Percentiles rank a stretch among this genome's conserved stretches.
These are phyloP conservation scores for Galago senegalensis DNA, from an alignment of 2,797 vertebrate genomes.

Conservation along the genomic window DNA sequence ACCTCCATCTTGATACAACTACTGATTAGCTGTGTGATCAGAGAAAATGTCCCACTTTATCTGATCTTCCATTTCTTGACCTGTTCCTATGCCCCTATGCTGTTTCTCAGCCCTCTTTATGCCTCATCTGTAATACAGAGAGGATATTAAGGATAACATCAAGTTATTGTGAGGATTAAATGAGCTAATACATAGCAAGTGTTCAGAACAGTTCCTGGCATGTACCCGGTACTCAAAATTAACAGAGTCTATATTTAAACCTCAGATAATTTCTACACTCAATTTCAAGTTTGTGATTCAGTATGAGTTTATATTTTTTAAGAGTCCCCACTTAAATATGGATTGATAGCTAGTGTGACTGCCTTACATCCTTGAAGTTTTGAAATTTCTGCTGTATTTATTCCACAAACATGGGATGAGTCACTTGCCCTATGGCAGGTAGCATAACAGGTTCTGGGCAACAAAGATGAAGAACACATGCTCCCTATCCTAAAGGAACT, in stretches of 20 bases:
- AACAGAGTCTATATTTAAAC: not conserved
- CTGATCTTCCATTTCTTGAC: not conserved
- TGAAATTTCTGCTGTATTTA: not conserved
- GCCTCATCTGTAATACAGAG: not conserved
- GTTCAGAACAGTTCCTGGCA: not conserved
- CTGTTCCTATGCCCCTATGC: not conserved
- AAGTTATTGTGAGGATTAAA: not conserved
- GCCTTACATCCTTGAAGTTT: not conserved
- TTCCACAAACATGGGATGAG: not conserved
- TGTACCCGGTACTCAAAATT: not conserved
- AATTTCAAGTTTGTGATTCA: not conserved
- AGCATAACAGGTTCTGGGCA: not conserved
- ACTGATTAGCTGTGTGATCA: not conserved
- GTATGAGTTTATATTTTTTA: not conserved
- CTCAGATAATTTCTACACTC: not conserved
- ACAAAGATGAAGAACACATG: not conserved
- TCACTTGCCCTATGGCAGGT: not conserved
- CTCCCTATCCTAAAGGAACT: not conserved
- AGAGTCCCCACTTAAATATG: not conserved
- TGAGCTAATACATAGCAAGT: not conserved
- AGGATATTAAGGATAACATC: not conserved
- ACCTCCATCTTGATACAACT: not conserved
- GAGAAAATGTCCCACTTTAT: not conserved
- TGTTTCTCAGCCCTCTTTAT: not conserved
- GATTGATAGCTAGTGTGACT: not conserved